A percentile compares a stretch with the other conserved stretches of the same genome.
These are phyloP conservation scores for Hippocampus comes DNA, from an alignment of 2,113 vertebrate genomes.

Conservation along the genomic window DNA sequence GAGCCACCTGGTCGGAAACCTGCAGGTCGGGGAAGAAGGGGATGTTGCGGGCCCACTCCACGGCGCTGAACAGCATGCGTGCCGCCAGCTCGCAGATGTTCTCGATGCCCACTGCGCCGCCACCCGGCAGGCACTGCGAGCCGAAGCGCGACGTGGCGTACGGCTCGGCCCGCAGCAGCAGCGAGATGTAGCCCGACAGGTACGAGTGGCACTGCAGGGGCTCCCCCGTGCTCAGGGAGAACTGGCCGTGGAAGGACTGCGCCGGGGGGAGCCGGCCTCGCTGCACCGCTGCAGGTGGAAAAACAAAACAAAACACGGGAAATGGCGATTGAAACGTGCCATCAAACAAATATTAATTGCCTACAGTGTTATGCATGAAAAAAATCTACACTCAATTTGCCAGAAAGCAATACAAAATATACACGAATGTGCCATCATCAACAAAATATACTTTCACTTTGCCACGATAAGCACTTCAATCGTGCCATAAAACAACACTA, in stretches of 20 bases:
- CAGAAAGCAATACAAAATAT: neutral
- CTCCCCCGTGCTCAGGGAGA: constrained; percentile 89
- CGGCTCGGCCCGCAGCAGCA: constrained; percentile 93
- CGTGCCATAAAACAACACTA: neutral
- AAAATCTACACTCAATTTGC: neutral
- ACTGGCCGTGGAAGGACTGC: constrained; percentile 92
- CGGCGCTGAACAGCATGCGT: constrained; percentile 94
- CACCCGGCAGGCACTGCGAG: constrained; percentile 93
- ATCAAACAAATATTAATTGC: neutral
- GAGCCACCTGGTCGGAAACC: constrained; percentile 95
- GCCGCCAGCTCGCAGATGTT: constrained; percentile 99
- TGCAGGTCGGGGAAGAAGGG: constrained; percentile 98
- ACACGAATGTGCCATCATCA: too few relatives aligned
- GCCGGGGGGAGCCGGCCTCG: constrained; percentile 86
- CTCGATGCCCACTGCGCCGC: constrained; percentile 96
- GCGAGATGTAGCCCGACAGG: constrained; percentile 95
- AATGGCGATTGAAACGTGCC: neutral
- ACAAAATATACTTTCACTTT: too few relatives aligned
- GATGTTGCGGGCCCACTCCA: constrained; percentile 98
- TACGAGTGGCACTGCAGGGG: constrained; percentile 95
- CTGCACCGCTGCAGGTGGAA: constrained; percentile 82
- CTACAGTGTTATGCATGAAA: too few relatives aligned
- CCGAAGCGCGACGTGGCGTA: constrained; percentile 94
- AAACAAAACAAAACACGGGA: neutral
- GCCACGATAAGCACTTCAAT: too few relatives aligned